These are phyloP conservation scores for Orthosia gothica DNA, from an alignment of 2,888 invertebrate species.

Conservation along the genomic window DNA sequence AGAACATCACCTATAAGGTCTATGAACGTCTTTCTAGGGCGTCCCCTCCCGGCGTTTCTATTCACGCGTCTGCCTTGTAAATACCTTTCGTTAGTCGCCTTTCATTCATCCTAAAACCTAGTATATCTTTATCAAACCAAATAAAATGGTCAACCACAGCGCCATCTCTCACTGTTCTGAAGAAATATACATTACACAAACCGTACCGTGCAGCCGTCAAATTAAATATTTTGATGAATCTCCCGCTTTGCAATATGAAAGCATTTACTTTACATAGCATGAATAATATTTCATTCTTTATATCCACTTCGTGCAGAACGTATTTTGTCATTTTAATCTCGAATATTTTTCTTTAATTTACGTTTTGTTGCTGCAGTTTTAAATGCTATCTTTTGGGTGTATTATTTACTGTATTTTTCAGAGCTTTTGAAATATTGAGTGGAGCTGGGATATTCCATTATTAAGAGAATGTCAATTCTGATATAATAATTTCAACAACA, in stretches of 20 bases:
- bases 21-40: too few relatives aligned
- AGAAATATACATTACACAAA: constrained; percentile 6
- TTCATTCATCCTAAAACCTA: too few relatives aligned
- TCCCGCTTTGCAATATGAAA: constrained; percentile 51
- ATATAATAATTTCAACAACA: background rate
- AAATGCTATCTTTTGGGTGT: constrained; percentile 23
- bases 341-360: constrained; percentile 50
- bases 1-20: too few relatives aligned
- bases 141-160: constrained; percentile 27
- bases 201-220: constrained; percentile 28
- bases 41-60: too few relatives aligned
- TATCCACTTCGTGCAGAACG: constrained; percentile 38
- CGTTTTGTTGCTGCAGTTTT: constrained; percentile 10
- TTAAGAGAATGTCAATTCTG: background rate
- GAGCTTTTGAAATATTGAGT: constrained; percentile 2
- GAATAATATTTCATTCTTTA: constrained; percentile 61
- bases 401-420: background rate
- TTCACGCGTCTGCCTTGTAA: too few relatives aligned
- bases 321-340: constrained; percentile 60
- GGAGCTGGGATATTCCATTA: background rate
- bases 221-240: constrained; percentile 59
- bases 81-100: too few relatives aligned
- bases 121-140: background rate
- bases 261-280: constrained; percentile 53
- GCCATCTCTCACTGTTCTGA: constrained; percentile 2